A percentile compares a stretch with the other conserved stretches of the same genome.
phyloP scores from a whole-genome alignment of 1,140 invertebrate genomes.

The Rhopalosiphum padi region DNA sequence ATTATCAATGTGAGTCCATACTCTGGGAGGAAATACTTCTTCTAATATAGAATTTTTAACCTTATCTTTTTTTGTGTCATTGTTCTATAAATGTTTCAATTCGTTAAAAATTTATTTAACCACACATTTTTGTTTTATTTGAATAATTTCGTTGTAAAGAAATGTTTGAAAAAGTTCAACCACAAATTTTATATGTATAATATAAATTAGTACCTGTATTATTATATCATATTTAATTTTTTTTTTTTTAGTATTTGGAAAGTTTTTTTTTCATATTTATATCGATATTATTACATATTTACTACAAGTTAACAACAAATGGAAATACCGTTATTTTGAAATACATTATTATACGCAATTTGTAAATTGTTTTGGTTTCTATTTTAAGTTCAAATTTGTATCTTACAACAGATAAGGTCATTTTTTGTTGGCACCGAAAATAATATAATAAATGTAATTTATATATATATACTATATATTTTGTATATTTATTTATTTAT shows the following conservation, averaged over 20 bases:
- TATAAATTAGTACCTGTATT: too few species aligned
- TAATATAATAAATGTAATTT: not conserved
- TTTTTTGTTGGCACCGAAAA: not conserved
- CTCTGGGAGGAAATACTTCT: constrained; percentile 31
- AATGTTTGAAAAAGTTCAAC: not conserved
- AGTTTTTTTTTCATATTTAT: too few species aligned
- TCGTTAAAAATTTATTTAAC: not conserved
- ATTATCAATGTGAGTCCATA: not conserved
- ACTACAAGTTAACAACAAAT: too few species aligned
- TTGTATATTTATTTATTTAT: too few species aligned
- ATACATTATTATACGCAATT: not conserved
- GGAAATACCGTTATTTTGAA: too few species aligned
- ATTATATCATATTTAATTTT: too few species aligned
- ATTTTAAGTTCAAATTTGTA: not conserved
- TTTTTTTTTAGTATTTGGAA: too few species aligned
- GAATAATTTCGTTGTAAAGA: not conserved
- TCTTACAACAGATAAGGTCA: not conserved
- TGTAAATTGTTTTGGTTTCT: too few species aligned
- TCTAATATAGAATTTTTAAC: not conserved
- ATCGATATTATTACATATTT: too few species aligned
- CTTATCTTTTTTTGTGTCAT: not conserved
- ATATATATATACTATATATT: too few species aligned
- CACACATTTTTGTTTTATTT: not conserved
- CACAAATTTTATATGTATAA: too few species aligned
- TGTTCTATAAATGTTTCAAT: not conserved